A percentile compares a stretch with the other conserved stretches of the same genome.
Evolutionary conservation across 1,140 invertebrate species (phyloP).

Genomic region (Cotesia typhae): DNA sequence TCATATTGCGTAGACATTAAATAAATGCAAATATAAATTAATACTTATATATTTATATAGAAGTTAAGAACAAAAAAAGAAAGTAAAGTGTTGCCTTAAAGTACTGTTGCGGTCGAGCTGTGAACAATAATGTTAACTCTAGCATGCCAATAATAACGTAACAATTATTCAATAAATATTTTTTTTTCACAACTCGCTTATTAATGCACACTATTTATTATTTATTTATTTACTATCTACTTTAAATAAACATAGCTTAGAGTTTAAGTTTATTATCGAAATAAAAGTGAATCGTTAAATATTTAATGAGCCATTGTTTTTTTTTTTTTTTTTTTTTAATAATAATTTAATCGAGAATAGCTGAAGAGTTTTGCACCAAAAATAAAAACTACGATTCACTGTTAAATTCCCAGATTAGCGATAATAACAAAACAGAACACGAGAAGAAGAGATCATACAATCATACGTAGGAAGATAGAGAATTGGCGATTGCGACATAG

Average conservation of each 20-base stretch:
- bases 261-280: background rate
- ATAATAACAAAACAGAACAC: conserved; percentile 6
- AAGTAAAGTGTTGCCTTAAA: conserved; percentile 17
- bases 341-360: too few species aligned
- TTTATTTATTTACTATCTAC: too few species aligned
- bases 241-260: background rate
- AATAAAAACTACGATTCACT: too few species aligned
- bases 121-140: conserved; percentile 30
- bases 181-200: background rate
- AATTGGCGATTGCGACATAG: conserved; percentile 48
- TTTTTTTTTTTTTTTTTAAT: too few species aligned
- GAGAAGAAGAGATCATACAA: background rate
- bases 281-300: too few species aligned
- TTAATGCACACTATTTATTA: background rate
- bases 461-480: conserved; percentile 15
- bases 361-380: too few species aligned
- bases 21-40: conserved; percentile 1
- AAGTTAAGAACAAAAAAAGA: conserved; percentile 6
- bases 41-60: background rate
- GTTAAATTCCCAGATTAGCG: background rate
- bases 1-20: background rate
- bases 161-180: conserved; percentile 21
- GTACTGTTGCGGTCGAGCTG: conserved; percentile 3
- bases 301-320: too few species aligned
- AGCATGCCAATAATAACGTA: conserved; percentile 33